These are phyloP conservation scores for Acholoe squamosa DNA, from an alignment of 2,888 invertebrate species.

Conservation along the genomic window DNA sequence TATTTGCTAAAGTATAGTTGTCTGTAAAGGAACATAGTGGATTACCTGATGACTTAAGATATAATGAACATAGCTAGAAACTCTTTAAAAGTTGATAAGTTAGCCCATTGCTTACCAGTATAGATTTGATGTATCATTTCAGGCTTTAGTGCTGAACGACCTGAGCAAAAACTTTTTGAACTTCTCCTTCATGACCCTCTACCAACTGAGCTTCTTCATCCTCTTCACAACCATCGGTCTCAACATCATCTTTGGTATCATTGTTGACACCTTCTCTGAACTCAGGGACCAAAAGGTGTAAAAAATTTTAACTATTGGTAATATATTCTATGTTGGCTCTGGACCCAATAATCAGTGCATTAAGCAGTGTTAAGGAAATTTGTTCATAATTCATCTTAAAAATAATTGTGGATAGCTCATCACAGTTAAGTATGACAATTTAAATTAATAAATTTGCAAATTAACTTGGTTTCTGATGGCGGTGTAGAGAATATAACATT, in stretches of 20 bases:
- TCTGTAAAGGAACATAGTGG: neutral
- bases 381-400: no score
- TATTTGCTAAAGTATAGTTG: no score
- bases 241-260: constrained; percentile 65
- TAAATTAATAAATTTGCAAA: no score
- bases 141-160: neutral
- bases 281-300: constrained; percentile 63
- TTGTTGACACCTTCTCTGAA: constrained; percentile 65
- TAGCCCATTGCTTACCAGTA: neutral
- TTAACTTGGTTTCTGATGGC: no score
- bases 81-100: neutral
- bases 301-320: neutral
- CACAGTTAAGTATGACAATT: no score
- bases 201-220: constrained; percentile 64
- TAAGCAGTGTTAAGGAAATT: no score
- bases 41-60: neutral
- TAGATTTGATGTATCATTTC: no score
- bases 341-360: neutral
- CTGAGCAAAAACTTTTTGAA: constrained; percentile 13
- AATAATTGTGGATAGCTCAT: no score
- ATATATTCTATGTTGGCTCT: no score
- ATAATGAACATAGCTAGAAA: neutral
- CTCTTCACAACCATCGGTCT: constrained; percentile 66
- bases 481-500: no score
- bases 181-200: constrained; percentile 57